Percentiles rank a stretch among this genome's conserved stretches.
These are phyloP conservation scores for Carapus acus DNA, from an alignment of 2,797 vertebrate genomes.

Conservation along the genomic window DNA sequence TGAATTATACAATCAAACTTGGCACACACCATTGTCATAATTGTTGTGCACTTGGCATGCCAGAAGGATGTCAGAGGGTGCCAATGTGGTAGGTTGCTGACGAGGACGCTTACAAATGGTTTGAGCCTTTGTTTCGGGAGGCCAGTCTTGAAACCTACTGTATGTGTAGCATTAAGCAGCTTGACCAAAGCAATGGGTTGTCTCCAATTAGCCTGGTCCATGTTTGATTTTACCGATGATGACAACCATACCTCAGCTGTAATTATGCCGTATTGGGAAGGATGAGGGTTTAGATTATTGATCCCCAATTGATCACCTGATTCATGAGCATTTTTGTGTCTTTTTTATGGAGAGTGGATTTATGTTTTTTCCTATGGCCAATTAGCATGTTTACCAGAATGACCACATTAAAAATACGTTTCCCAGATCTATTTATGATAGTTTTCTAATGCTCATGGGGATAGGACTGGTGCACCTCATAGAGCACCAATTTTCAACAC, in stretches of 20 bases:
- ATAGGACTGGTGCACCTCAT: slow-evolving; percentile 21
- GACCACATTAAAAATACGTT: slow-evolving; percentile 54
- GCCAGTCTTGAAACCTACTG: slow-evolving; percentile 53
- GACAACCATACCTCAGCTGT: slow-evolving; percentile 74
- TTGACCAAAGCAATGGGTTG: slow-evolving; percentile 58
- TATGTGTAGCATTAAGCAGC: slow-evolving; percentile 51
- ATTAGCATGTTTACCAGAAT: slow-evolving; percentile 56
- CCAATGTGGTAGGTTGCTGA: slow-evolving; percentile 44
- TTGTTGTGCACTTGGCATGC: slow-evolving; percentile 45
- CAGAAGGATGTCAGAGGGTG: slow-evolving; percentile 44
- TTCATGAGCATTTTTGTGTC: slow-evolving; percentile 78
- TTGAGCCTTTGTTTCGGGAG: slow-evolving; percentile 67
- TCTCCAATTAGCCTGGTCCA: slow-evolving; percentile 69
- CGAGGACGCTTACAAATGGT: slow-evolving; percentile 69
- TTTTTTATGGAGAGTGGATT: slow-evolving; percentile 68
- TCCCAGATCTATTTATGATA: slow-evolving; percentile 43
- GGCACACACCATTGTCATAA: slow-evolving; percentile 44
- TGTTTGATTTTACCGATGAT: slow-evolving; percentile 78
- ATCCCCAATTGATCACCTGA: slow-evolving; percentile 74
- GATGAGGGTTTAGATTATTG: slow-evolving; percentile 80
- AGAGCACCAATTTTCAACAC: slow-evolving; percentile 54
- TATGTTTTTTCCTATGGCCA: slow-evolving; percentile 58
- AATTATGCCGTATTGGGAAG: slow-evolving; percentile 75
- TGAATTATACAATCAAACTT: slow-evolving; percentile 50
- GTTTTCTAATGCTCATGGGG: slow-evolving; percentile 42